A percentile compares a stretch with the other conserved stretches of the same genome.
Evolutionary conservation across 2,888 invertebrate genomes (phyloP).

Genomic region (Spatulosminthurus flaviceps): DNA sequence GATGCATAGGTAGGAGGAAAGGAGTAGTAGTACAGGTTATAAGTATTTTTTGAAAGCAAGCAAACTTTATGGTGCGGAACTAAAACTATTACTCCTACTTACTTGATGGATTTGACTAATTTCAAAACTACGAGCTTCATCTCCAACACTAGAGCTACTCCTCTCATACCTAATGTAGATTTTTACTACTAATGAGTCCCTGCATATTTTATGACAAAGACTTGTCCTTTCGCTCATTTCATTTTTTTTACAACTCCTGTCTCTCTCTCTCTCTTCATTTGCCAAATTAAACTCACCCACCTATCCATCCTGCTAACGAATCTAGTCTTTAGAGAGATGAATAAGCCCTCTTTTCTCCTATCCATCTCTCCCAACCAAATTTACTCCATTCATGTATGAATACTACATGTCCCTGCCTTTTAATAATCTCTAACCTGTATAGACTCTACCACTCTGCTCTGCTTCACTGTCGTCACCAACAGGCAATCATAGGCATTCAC

Average conservation of each 20-base stretch:
- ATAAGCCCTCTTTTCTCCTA: not conserved
- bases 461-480: not conserved
- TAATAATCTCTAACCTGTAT: not conserved
- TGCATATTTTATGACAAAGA: slow-evolving; percentile 62
- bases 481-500: not conserved
- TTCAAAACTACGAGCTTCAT: slow-evolving; percentile 46
- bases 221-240: slow-evolving; percentile 42
- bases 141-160: not conserved
- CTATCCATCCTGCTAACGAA: slow-evolving; percentile 28
- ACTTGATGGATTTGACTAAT: slow-evolving; percentile 63
- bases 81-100: slow-evolving; percentile 34
- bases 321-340: not conserved
- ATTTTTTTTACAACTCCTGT: slow-evolving; percentile 36
- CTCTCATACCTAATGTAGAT: slow-evolving; percentile 49
- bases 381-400: not conserved
- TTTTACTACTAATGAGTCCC: slow-evolving; percentile 60
- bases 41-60: slow-evolving; percentile 10
- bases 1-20: not conserved
- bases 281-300: slow-evolving; percentile 46
- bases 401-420: too few relatives aligned
- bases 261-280: slow-evolving; percentile 49
- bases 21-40: not conserved
- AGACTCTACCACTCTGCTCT: not conserved
- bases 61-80: slow-evolving; percentile 35
- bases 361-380: not conserved